Evolutionary conservation across 2,797 vertebrate genomes (phyloP), one percentile per base, ranked within the genome.

Genomic region (Acridotheres tristis): DNA sequence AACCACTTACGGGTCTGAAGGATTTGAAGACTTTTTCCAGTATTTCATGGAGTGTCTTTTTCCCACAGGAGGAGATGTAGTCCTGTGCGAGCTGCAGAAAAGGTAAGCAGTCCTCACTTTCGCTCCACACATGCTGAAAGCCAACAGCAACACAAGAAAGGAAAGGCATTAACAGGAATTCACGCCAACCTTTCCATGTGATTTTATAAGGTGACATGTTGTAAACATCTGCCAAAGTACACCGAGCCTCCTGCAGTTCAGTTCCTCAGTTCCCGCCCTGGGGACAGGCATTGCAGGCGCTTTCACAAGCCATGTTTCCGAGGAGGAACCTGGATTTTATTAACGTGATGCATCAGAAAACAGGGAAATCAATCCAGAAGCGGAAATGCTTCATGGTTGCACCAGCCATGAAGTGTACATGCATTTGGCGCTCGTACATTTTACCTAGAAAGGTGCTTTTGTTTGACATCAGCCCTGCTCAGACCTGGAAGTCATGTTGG

Each of bases 11-110:
- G 59, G 99, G 99, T 98, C 99, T 98, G 98, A 99, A 99, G 92
- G 99, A 99, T 94, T 98, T 99, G 98, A 99, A 99, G 98, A 99
- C 99, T 98, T 99, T 99, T 97, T 99, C 99, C 97, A 99, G 86
- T 96, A 99, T 98, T 98, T 99, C 99, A 80, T 99, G 98, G 91
- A 99, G 98, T 2, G 99, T 99, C 98, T 99, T 99, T 97, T 99
- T 99, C 97, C 99, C 99, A 23, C 99, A 99, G 94, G 99, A 99
- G 54, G 99, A 99, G 97, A 99, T 99, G 97, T 99, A 99, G 95
- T 99, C 99, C 97, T 99, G 99, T 10, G 99, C 99, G 4, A 99
- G 97, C 97, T 99, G 99, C 88, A 99, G 97, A 95, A 99, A 99
- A 66, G 99, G 99, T 92, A 99, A 98, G 97, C 99, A 99, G 97